Evolutionary conservation across 2,113 vertebrate genomes (phyloP).

Genomic region (Pelobates fuscus): DNA sequence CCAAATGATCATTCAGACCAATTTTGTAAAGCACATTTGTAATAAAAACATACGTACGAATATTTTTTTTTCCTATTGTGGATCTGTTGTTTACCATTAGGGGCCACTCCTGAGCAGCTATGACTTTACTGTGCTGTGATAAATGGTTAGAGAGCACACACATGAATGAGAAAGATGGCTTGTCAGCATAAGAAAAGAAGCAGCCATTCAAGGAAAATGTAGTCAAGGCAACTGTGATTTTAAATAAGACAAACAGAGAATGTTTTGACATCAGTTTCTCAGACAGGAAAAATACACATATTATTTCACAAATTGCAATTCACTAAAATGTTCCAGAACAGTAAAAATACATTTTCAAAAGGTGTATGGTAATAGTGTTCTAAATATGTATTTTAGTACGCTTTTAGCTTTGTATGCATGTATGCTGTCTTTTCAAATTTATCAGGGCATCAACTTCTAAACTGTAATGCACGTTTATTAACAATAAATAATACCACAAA

Average conservation of each 20-base stretch:
- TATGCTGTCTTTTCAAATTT: neutral
- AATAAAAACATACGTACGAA: neutral
- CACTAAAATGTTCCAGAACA: conserved; percentile 21
- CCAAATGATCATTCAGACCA: neutral
- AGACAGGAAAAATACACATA: conserved; percentile 39
- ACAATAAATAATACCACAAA: neutral
- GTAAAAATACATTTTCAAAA: conserved; percentile 15
- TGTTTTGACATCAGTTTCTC: conserved; percentile 39
- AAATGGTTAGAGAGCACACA: conserved; percentile 7
- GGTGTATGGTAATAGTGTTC: neutral
- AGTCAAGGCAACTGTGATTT: conserved; percentile 44
- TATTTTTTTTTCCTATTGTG: neutral
- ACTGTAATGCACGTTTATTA: neutral
- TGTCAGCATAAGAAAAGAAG: conserved; percentile 30
- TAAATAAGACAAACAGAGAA: conserved; percentile 37
- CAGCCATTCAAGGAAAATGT: conserved; percentile 43
- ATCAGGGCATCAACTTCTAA: neutral
- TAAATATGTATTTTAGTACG: neutral
- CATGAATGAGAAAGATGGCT: conserved; percentile 7
- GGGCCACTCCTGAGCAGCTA: conserved; percentile 14
- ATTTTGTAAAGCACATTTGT: neutral
- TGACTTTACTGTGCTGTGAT: neutral
- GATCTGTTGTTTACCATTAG: neutral
- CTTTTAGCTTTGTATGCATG: neutral
- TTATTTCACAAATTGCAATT: conserved; percentile 30